Base-by-base conservation (phyloP, 2,797 vertebrate genomes). In the Anguilla pacifica region DNA sequence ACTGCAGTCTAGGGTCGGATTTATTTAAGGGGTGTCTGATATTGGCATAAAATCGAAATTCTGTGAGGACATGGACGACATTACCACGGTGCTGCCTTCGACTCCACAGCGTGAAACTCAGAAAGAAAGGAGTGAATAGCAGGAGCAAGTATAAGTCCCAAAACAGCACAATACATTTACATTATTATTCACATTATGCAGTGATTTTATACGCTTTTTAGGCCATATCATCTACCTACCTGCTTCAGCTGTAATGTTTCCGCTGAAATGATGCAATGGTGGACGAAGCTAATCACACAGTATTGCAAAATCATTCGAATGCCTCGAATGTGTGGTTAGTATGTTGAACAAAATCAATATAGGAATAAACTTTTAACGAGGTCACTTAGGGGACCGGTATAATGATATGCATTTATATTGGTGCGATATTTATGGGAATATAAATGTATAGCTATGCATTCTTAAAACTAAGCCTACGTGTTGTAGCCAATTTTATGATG, bases 31-130 rank as follows among this genome's bases (percentile, higher is more conserved):
- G 64, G 64, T 79, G 46, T 61, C 74, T 39, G 53, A 57, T 88
- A 87, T 55, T 64, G 93, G 95, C 96, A 96, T 95, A 96, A 97
- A 96, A 97, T 96, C 88, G 90, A 90, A 89, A 92, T 91, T 94
- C 92, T 96, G 94, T 95, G 95, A 91, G 55, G 46, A 95, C 95
- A 95, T 91, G 92, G 90, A 90, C 91, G 92, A 79, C 93, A 95
- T 95, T 96, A 95, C 92, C 96, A 97, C 90, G 92, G 96, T 95
- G 89, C 95, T 93, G 91, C 94, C 91, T 94, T 92, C 89, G 35
- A 89, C 89, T 91, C 92, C 91, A 49, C 92, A 95, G 95, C 95
- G 93, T 97, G 96, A 97, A 96, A 96, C 91, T 79, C 64, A 85
- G 35, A 88, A 46, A 95, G 91, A 94, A 96, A 96, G 92, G 93